A percentile compares a stretch with the other conserved stretches of the same genome.
phyloP scores from a whole-genome alignment of 2,797 vertebrate species.

The Brachyrhaphis roseni region DNA sequence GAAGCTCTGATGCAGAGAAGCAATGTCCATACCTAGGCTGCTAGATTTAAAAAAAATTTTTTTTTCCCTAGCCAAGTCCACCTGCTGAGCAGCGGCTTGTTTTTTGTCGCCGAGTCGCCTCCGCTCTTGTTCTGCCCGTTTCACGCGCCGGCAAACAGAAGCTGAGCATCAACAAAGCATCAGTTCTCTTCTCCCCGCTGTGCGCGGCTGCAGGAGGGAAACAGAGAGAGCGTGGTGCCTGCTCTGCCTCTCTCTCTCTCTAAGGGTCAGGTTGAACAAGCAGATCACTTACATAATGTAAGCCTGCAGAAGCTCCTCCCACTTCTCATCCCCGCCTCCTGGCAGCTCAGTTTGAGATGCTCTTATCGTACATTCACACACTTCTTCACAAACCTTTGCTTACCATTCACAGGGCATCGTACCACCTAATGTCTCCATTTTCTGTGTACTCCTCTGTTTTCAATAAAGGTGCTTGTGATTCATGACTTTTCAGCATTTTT shows the following conservation, averaged over 20 bases:
- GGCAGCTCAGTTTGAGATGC: slow-evolving; percentile 26
- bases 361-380: slow-evolving; percentile 2
- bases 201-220: slow-evolving; percentile 43
- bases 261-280: slow-evolving; percentile 52
- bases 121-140: slow-evolving; percentile 15
- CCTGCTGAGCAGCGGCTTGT: slow-evolving; percentile 20
- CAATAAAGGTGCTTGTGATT: background rate
- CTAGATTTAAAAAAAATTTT: background rate
- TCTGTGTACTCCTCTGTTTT: background rate
- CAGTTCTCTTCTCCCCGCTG: slow-evolving; percentile 48
- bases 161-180: slow-evolving; percentile 79
- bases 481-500: background rate
- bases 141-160: slow-evolving; percentile 43
- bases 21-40: slow-evolving; percentile 75
- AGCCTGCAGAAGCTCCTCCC: slow-evolving; percentile 72
- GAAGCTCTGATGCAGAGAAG: slow-evolving; percentile 75
- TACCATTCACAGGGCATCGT: slow-evolving; percentile 26
- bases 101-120: slow-evolving; percentile 21
- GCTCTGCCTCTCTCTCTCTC: slow-evolving; percentile 38
- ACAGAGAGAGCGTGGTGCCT: slow-evolving; percentile 34
- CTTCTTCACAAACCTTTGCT: slow-evolving; percentile 8
- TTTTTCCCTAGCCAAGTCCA: background rate
- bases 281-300: slow-evolving; percentile 72
- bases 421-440: background rate
- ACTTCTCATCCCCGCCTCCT: slow-evolving; percentile 12